Percentiles rank a stretch among this genome's conserved stretches.
phyloP scores from a whole-genome alignment of 2,113 vertebrate genomes.

The Leptobrachium leishanense region DNA sequence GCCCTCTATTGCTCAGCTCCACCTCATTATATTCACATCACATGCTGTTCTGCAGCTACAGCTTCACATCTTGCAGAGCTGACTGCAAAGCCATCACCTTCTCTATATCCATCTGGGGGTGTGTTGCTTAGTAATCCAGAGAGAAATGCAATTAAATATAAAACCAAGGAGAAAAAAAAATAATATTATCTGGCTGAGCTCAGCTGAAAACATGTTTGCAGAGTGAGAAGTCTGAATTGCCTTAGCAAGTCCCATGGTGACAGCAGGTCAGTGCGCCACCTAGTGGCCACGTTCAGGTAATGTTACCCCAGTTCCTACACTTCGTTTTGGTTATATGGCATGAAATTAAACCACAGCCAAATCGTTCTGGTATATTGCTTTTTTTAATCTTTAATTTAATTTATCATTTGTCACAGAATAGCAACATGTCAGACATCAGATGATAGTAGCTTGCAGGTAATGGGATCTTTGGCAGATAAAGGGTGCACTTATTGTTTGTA shows the following conservation, averaged over 20 bases:
- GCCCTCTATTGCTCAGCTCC: conserved; percentile 71
- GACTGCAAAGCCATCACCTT: conserved; percentile 52
- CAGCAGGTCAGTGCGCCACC: conserved; percentile 60
- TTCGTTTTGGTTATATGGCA: too few species aligned
- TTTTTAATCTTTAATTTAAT: too few species aligned
- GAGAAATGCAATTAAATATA: conserved; percentile 52
- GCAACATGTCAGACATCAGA: too few species aligned
- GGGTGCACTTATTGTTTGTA: too few species aligned
- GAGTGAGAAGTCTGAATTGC: conserved; percentile 28
- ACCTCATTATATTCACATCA: conserved; percentile 63
- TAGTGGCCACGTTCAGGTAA: conserved; percentile 54
- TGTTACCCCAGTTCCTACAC: too few species aligned
- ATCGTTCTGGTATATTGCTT: too few species aligned
- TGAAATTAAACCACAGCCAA: too few species aligned
- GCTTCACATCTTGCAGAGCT: conserved; percentile 51
- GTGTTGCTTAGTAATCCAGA: conserved; percentile 62
- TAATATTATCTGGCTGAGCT: too few species aligned
- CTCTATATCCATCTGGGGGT: conserved; percentile 55
- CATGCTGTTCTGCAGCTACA: conserved; percentile 55
- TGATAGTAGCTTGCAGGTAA: too few species aligned
- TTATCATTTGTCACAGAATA: too few species aligned
- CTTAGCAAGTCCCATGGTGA: conserved; percentile 42
- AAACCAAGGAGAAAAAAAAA: conserved; percentile 22
- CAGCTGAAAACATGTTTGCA: conserved; percentile 41
- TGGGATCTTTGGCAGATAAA: too few species aligned